Conservation (phyloP, 2,797 vertebrate species). For the Melopsittacus undulatus region DNA sequence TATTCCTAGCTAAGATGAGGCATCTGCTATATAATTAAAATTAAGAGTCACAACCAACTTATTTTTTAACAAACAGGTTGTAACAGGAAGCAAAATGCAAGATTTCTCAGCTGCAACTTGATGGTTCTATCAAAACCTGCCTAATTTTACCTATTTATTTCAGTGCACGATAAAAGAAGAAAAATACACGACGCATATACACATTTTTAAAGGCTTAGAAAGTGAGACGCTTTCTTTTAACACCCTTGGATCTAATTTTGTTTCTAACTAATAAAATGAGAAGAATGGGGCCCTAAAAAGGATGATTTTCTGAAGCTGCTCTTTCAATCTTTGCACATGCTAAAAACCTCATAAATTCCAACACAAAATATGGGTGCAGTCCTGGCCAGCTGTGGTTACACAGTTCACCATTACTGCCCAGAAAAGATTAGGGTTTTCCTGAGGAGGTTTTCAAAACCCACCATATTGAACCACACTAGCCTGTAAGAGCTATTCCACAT, state of each 20-base stretch:
- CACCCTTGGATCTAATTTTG: slow-evolving; percentile 17
- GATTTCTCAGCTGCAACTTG: slow-evolving; percentile 19
- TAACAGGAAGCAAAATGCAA: slow-evolving; percentile 42
- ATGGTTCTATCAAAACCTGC: slow-evolving; percentile 5
- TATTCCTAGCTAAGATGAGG: slow-evolving; percentile 22
- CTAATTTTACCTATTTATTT: slow-evolving; percentile 41
- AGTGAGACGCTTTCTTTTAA: slow-evolving; percentile 10
- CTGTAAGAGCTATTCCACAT: slow-evolving; percentile 62
- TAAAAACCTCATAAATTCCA: not conserved
- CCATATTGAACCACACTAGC: slow-evolving; percentile 51
- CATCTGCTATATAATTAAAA: slow-evolving; percentile 55
- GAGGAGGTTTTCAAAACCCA: slow-evolving; percentile 66
- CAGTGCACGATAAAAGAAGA: not conserved
- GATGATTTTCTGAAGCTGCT: not conserved
- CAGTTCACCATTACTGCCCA: not conserved
- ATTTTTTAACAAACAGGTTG: slow-evolving; percentile 41
- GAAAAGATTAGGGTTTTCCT: slow-evolving; percentile 29
- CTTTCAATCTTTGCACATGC: not conserved
- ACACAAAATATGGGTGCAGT: not conserved
- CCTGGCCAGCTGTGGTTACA: not conserved
- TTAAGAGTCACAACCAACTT: slow-evolving; percentile 37
- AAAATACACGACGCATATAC: not conserved
- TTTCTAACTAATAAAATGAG: not conserved
- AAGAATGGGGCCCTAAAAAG: not conserved
- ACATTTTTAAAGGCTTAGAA: slow-evolving; percentile 25